Base-by-base conservation (phyloP, 53 echinoderm and acorn worm species). In the Arbacia lixula region DNA sequence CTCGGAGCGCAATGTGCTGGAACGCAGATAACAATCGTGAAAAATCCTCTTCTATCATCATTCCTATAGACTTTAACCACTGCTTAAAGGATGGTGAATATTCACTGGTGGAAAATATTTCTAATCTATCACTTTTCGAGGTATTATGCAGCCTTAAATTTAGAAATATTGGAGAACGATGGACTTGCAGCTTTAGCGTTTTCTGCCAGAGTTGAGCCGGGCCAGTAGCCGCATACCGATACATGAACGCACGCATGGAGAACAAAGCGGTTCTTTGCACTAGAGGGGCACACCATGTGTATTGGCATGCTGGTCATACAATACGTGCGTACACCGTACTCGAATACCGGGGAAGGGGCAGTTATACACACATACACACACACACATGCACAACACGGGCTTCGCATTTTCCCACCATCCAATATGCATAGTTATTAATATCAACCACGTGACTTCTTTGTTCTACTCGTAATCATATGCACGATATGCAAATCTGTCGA, bases 211-310 rank as follows among this genome's bases (percentile, higher is more conserved):
- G 52, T 26, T n/a, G 51, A 51, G 34, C 35, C 74, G 74, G 74
- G 74, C 21, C 10, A 53, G 74, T 74, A 6, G 46, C 74, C 74
- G 74, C 74, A 74, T 74, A 74, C 74, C 74, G 74, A 74, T 74
- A 74, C 74, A 74, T 33, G 14, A 53, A 14, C 54, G 53, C 31
- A 34, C 74, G 74, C 49, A 32, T 34, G 54, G 34, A 53, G 74
- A 74, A 74, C 74, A 74, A 74, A 74, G 74, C 74, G 16, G 30
- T 16, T 53, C n/a, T n/a, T n/a, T n/a, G n/a, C n/a, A n/a, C n/a
- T n/a, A n/a, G n/a, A n/a, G n/a, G n/a, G 42, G 41, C 42, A 46
- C 42, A 66, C 33, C 31, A 66, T 37, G 66, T 37, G 66, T 24
- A 66, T 67, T 19, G 30, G 32, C 37, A 6, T 38, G 17, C 28